These are phyloP conservation scores for Zosterops borbonicus DNA, from an alignment of 2,113 vertebrate species.

Conservation along the genomic window DNA sequence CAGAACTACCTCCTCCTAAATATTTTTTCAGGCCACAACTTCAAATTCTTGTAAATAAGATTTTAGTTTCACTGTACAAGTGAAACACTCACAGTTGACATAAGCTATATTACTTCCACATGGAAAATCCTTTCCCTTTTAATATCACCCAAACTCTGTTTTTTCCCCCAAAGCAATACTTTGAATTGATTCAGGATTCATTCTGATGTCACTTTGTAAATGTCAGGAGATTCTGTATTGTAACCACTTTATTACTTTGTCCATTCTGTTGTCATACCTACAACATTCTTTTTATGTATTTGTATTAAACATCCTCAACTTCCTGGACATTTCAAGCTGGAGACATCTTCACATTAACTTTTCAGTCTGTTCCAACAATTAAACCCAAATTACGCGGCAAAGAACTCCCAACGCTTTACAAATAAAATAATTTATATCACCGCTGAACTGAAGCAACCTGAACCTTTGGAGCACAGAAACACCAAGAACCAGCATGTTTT, in stretches of 20 bases:
- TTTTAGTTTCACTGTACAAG: neutral
- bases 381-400: neutral
- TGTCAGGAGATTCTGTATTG: neutral
- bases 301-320: neutral
- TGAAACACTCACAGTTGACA: neutral
- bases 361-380: neutral
- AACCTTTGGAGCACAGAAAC: neutral
- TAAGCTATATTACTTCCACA: neutral
- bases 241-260: neutral
- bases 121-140: neutral
- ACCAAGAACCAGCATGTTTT: fast-evolving
- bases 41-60: neutral
- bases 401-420: neutral
- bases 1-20: neutral
- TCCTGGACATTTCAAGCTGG: neutral
- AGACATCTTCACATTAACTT: neutral
- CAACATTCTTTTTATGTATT: neutral
- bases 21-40: neutral
- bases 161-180: neutral
- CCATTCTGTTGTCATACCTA: neutral
- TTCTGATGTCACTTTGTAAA: constrained; percentile 8
- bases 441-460: fast-evolving
- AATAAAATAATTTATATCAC: neutral
- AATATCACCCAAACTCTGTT: neutral
- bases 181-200: neutral